Percentiles rank a stretch among this genome's conserved stretches.
These are phyloP conservation scores for Montipora capitata DNA, from an alignment of 92 coral and sea anemone species.

Conservation along the genomic window DNA sequence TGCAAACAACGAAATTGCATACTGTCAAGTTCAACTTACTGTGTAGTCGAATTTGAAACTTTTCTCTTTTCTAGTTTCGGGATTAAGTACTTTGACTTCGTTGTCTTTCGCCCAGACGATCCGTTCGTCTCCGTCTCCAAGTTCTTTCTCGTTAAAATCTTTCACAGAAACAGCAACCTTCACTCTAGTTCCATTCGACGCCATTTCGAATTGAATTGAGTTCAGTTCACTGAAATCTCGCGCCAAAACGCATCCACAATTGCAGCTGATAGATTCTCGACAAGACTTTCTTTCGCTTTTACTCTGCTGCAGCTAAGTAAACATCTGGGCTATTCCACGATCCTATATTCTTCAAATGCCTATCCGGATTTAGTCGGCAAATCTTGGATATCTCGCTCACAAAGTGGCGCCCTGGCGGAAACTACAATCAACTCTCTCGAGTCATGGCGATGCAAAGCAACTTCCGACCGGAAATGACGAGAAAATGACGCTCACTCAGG, in stretches of 20 bases:
- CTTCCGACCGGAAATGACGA: conserved; percentile 96
- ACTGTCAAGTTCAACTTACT: conserved; percentile 67
- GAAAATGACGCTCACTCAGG: neutral
- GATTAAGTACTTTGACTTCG: conserved; percentile 85
- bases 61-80: conserved; percentile 84
- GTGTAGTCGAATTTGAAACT: conserved; percentile 90
- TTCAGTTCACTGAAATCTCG: conserved; percentile 59
- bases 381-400: neutral
- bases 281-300: conserved; percentile 16
- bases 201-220: too few relatives aligned
- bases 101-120: conserved; percentile 82
- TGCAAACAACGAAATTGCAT: neutral
- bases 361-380: conserved; percentile 12
- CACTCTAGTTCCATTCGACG: neutral
- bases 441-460: conserved; percentile 67
- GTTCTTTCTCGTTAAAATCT: conserved; percentile 86
- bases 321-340: conserved; percentile 36
- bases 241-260: conserved; percentile 69
- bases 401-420: conserved; percentile 37
- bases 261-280: conserved; percentile 30
- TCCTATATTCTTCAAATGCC: conserved; percentile 48
- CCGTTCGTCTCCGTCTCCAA: conserved; percentile 67
- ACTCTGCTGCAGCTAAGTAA: conserved; percentile 40
- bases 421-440: conserved; percentile 53
- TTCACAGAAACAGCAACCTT: conserved; percentile 84